Conservation (phyloP, 2,888 invertebrate species). For the Drosophila nigricruria region DNA sequence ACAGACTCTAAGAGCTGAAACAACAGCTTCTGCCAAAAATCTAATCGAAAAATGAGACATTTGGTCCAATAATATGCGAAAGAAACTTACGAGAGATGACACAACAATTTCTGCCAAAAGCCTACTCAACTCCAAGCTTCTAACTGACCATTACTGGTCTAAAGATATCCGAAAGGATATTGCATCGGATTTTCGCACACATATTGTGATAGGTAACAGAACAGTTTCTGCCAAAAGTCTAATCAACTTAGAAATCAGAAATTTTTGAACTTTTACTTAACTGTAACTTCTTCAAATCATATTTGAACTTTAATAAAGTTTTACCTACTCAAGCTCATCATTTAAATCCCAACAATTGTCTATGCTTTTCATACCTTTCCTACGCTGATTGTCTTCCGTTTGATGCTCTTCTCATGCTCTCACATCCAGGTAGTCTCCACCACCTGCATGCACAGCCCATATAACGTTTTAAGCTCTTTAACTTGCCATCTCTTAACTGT, state of each 20-base stretch:
- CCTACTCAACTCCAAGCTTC: too few species aligned
- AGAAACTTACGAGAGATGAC: too few species aligned
- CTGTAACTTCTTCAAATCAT: not conserved
- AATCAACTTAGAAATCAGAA: too few species aligned
- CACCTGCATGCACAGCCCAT: not conserved
- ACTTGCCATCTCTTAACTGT: not conserved
- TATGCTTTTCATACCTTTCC: not conserved
- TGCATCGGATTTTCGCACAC: too few species aligned
- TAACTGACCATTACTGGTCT: too few species aligned
- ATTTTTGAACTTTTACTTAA: not conserved
- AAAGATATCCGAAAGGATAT: too few species aligned
- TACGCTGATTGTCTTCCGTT: not conserved
- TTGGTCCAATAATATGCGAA: too few species aligned
- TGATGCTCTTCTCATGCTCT: not conserved
- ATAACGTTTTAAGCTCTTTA: conserved; percentile 5
- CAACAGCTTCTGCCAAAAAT: too few species aligned
- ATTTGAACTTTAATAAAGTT: not conserved
- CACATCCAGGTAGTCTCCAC: not conserved
- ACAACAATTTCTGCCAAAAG: too few species aligned
- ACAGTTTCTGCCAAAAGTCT: not conserved
- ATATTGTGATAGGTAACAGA: too few species aligned
- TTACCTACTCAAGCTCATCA: not conserved
- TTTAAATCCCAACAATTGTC: not conserved
- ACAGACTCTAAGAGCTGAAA: too few species aligned
- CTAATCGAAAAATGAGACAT: too few species aligned